phyloP scores from a whole-genome alignment of 2,797 vertebrate species.

The Perodicticus potto region DNA sequence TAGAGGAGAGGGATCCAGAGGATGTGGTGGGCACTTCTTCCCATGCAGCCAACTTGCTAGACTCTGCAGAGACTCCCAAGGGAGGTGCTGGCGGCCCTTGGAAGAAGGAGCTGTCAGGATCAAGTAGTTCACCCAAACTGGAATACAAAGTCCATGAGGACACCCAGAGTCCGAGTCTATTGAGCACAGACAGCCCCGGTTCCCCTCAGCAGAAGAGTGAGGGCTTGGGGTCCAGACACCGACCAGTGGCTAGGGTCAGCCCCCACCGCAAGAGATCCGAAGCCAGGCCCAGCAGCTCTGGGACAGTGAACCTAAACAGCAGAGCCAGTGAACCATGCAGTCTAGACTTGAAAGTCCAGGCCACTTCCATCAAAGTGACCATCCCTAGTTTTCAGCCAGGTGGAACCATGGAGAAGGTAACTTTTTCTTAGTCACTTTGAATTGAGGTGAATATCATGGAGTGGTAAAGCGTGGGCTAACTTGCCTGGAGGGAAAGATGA shows the following conservation, averaged over 20 bases:
- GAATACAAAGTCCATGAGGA: slow-evolving; percentile 92
- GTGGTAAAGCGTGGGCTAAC: neutral
- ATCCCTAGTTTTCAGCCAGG: slow-evolving; percentile 89
- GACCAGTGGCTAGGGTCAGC: slow-evolving; percentile 77
- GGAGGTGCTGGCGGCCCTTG: slow-evolving; percentile 84
- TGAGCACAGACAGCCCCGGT: slow-evolving; percentile 89
- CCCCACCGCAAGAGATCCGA: slow-evolving; percentile 88
- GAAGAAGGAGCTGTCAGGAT: slow-evolving; percentile 88
- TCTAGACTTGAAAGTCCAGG: slow-evolving; percentile 92
- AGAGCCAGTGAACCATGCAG: slow-evolving; percentile 89
- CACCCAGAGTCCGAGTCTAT: slow-evolving; percentile 91
- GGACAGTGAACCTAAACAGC: slow-evolving; percentile 88
- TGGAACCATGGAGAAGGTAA: slow-evolving; percentile 92
- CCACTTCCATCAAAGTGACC: slow-evolving; percentile 90
- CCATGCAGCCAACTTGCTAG: slow-evolving; percentile 85
- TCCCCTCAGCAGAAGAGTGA: slow-evolving; percentile 86
- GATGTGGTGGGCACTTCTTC: slow-evolving; percentile 86
- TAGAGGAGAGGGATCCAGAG: slow-evolving; percentile 80
- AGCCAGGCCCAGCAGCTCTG: slow-evolving; percentile 84
- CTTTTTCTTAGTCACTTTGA: neutral
- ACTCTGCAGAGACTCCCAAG: slow-evolving; percentile 82
- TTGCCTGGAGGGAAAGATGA: neutral
- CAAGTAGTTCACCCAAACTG: slow-evolving; percentile 92
- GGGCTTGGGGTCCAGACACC: slow-evolving; percentile 80
- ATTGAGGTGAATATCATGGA: neutral